Evolutionary conservation across 2,113 vertebrate genomes (phyloP), one percentile per base, ranked within the genome.

Genomic region (Larimichthys polyactis): DNA sequence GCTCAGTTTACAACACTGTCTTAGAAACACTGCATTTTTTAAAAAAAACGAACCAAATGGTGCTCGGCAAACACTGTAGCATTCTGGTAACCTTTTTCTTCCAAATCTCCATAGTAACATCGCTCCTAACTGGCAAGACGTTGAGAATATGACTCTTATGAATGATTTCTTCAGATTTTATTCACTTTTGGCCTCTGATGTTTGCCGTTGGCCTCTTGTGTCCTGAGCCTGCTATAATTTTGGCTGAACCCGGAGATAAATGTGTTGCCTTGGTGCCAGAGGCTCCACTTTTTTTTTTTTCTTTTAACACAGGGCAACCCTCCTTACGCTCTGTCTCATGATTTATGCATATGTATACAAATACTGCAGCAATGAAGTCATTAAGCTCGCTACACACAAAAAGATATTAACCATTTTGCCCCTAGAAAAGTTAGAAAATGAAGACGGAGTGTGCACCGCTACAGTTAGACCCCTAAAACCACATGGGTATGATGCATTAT

Each of bases 91-190:
- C 73, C 78, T 86, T 90, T 78, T 64, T 82, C 58, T 82, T 86
- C 83, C 75, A 83, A 84, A 89, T 93, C 89, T 79, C 90, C 92
- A 94, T 91, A 89, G 92, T 93, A 93, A 92, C 92, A 73, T 86
- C 11, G 67, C 85, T 92, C 54, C 84, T 83, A 83, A 89, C 75
- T 86, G 82, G 71, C 68, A 89, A 52, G 24, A 60, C 40, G 75
- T 70, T 44, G 48, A 74, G n/a, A 82, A 77, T 55, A 71, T 67
- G 75, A 90, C 83, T 90, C 55, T 76, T 79, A 68, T 86, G 85
- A 91, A 89, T 88, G 62, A 90, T 54, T 78, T 67, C 22, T 65
- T 67, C 20, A 69, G 71, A 79, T 79, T 87, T 69, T 24, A 68
- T 27, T 78, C 73, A 32, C 71, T 83, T 62, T 66, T 59, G 58